Percentiles rank a stretch among this genome's conserved stretches.
Conservation (phyloP, 37 sponge, comb jelly and placozoan genomes). For the Ianthella basta region DNA sequence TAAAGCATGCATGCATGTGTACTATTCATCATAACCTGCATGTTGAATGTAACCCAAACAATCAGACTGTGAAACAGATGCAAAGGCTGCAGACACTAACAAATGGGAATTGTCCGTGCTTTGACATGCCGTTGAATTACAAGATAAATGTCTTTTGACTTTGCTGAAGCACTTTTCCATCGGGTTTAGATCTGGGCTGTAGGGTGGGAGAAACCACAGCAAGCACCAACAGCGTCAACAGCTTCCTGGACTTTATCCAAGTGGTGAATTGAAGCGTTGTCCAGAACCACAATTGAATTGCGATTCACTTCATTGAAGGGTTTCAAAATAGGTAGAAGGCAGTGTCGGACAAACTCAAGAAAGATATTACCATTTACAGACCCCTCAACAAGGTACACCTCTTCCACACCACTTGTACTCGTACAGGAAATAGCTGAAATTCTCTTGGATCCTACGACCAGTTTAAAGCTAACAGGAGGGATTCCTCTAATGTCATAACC, state of each 20-base stretch:
- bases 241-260: neutral
- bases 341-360: conserved; percentile 2
- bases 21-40: too few relatives aligned
- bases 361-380: conserved; percentile 27
- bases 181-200: conserved; percentile 39
- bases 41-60: too few relatives aligned
- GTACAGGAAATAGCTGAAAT: neutral
- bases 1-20: too few relatives aligned
- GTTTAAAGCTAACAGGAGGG: too few relatives aligned
- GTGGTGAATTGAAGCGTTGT: conserved; percentile 7
- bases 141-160: neutral
- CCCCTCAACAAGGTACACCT: conserved; percentile 23
- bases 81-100: too few relatives aligned
- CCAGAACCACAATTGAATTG: neutral
- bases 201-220: conserved; percentile 27
- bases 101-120: too few relatives aligned
- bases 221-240: conserved; percentile 26
- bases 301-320: conserved; percentile 39
- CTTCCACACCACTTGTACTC: conserved; percentile 24
- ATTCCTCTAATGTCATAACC: conserved; percentile 20
- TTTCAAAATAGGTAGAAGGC: conserved; percentile 30
- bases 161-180: conserved; percentile 27
- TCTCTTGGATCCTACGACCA: neutral
- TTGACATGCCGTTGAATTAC: too few relatives aligned
- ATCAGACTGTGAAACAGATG: too few relatives aligned